Evolutionary conservation across 2,113 vertebrate species (phyloP).

Genomic region (Aspidoscelis tigris): DNA sequence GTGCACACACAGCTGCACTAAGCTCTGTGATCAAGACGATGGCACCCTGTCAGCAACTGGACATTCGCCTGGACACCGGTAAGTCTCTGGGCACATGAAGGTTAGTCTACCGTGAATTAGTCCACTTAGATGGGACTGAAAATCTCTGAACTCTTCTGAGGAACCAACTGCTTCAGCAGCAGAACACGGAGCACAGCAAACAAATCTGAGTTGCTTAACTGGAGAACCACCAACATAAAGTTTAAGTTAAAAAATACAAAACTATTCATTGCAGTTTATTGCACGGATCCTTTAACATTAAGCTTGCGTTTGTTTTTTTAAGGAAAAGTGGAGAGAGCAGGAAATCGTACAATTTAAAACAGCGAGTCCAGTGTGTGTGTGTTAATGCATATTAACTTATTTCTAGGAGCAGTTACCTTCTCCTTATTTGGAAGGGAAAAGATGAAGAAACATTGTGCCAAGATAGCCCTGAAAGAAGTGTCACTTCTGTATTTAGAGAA

Average conservation of each 20-base stretch:
- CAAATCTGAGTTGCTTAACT: neutral
- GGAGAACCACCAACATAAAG: neutral
- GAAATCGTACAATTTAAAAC: neutral
- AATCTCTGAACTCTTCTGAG: neutral
- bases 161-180: neutral
- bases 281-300: slow-evolving; percentile 22
- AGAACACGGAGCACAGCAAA: neutral
- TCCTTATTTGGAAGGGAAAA: slow-evolving; percentile 17
- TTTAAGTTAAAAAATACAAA: neutral
- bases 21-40: too few species aligned
- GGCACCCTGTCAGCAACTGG: too few species aligned
- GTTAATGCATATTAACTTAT: slow-evolving; percentile 9
- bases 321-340: neutral
- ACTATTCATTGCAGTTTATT: neutral
- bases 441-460: slow-evolving; percentile 7
- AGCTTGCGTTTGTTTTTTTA: slow-evolving; percentile 9
- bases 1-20: too few species aligned
- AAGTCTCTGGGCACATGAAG: too few species aligned
- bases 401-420: neutral
- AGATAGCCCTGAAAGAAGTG: slow-evolving; percentile 34
- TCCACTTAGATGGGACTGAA: too few species aligned
- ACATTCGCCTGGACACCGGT: too few species aligned
- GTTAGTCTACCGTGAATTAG: too few species aligned
- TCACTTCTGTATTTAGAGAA: slow-evolving; percentile 51
- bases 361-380: slow-evolving; percentile 3